Conservation (phyloP, 2,113 vertebrate genomes). For the Daubentonia madagascariensis region DNA sequence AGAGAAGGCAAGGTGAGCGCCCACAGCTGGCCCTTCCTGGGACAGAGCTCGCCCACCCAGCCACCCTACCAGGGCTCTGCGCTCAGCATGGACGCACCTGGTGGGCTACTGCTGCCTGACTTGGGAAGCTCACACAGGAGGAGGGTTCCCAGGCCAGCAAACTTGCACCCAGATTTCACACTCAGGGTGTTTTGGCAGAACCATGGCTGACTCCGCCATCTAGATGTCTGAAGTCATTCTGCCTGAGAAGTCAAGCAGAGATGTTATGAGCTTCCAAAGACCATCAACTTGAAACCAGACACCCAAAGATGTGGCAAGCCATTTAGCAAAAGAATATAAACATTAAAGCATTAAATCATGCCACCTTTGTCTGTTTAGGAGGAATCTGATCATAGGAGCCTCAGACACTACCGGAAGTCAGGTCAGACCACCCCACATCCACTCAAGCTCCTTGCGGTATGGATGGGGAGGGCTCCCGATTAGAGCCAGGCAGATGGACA, state of each 20-base stretch:
- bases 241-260: neutral
- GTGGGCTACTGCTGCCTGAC: rapidly evolving
- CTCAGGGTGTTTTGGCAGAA: neutral
- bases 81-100: rapidly evolving
- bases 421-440: neutral
- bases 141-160: neutral
- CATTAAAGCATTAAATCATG: rapidly evolving
- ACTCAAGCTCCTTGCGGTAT: rapidly evolving
- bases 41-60: neutral
- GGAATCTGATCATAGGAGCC: neutral
- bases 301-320: neutral
- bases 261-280: neutral
- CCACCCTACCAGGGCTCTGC: neutral
- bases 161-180: rapidly evolving
- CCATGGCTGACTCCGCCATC: neutral
- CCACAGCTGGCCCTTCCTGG: rapidly evolving
- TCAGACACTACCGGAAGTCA: rapidly evolving
- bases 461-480: neutral
- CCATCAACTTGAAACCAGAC: neutral
- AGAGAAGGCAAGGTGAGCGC: neutral
- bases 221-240: neutral
- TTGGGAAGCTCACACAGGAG: rapidly evolving
- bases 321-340: neutral
- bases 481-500: neutral
- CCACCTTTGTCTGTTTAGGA: neutral